phyloP scores from a whole-genome alignment of 2,113 vertebrate genomes.

The Melanotaenia duboulayi region DNA sequence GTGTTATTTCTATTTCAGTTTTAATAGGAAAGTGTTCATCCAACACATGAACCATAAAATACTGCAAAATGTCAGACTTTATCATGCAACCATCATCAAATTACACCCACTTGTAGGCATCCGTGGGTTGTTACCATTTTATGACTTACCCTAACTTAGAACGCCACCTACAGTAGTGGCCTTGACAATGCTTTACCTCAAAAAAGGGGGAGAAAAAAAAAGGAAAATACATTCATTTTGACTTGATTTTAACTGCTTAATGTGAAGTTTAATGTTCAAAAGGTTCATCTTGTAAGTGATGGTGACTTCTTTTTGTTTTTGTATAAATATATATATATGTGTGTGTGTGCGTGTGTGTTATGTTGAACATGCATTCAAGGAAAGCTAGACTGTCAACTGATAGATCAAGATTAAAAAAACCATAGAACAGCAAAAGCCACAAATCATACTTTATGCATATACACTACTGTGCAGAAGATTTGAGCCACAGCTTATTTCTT shows the following conservation, averaged over 20 bases:
- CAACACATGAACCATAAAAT: slow-evolving; percentile 74
- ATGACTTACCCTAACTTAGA: slow-evolving; percentile 66
- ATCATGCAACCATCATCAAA: slow-evolving; percentile 72
- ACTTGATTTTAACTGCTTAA: slow-evolving; percentile 22
- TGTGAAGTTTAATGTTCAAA: slow-evolving; percentile 14
- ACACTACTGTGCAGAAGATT: background rate
- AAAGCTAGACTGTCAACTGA: background rate
- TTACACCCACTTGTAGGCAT: slow-evolving; percentile 62
- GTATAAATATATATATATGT: too few species aligned
- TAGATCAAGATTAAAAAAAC: background rate
- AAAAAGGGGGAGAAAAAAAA: background rate
- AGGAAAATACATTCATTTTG: slow-evolving; percentile 33
- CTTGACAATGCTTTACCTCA: slow-evolving; percentile 15
- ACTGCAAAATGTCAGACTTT: slow-evolving; percentile 67
- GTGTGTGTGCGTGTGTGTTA: too few species aligned
- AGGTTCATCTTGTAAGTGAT: background rate
- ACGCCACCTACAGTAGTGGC: slow-evolving; percentile 77
- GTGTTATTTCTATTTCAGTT: slow-evolving; percentile 75
- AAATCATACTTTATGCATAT: background rate
- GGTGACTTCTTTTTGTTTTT: background rate
- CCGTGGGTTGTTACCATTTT: slow-evolving; percentile 35
- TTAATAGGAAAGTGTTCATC: slow-evolving; percentile 80
- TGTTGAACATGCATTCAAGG: slow-evolving; percentile 11
- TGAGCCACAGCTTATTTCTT: background rate
- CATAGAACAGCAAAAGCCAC: background rate